A percentile compares a stretch with the other conserved stretches of the same genome.
Evolutionary conservation across 2,113 vertebrate species (phyloP).

Genomic region (Serinus canaria): DNA sequence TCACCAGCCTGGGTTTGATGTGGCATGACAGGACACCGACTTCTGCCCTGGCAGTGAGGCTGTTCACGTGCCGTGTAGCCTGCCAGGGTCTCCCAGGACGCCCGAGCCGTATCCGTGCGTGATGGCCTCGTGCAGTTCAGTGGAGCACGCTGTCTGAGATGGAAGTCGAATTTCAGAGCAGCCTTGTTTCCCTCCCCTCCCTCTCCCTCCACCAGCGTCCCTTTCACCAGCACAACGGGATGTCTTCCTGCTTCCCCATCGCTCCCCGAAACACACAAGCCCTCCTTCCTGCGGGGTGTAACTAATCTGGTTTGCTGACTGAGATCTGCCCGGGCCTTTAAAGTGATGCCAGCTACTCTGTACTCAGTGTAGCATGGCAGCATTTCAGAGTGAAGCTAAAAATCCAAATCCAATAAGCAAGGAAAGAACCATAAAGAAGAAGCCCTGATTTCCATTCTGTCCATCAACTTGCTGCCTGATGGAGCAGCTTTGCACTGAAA

Average conservation of each 20-base stretch:
- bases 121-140: background rate
- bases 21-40: background rate
- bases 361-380: constrained; percentile 36
- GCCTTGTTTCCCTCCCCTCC: background rate
- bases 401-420: constrained; percentile 58
- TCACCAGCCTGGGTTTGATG: background rate
- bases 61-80: background rate
- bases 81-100: background rate
- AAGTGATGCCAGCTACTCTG: constrained; percentile 37
- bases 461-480: background rate
- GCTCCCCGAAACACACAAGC: background rate
- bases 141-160: background rate
- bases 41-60: background rate
- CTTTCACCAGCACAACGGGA: fast-evolving
- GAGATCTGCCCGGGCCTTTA: constrained; percentile 46
- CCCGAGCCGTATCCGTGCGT: fast-evolving
- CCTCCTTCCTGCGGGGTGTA: background rate
- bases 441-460: constrained; percentile 7
- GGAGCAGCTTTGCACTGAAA: constrained; percentile 34
- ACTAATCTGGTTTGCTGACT: constrained; percentile 57
- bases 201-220: background rate
- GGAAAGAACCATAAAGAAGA: constrained; percentile 49
- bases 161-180: background rate
- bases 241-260: background rate
- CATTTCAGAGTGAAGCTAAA: constrained; percentile 35